These are phyloP conservation scores for Danio rerio DNA, from an alignment of 2,113 vertebrate genomes.

Conservation along the genomic window GRCz12tu NC_133182.1:14473501-14474000, in stretches of 20 bases:
- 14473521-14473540: constrained; percentile 5
- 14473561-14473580: constrained; percentile 15
- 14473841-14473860: not conserved
- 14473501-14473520: not conserved
- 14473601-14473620: constrained; percentile 23
- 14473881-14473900: not conserved
- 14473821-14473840: constrained; percentile 23
- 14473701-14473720: constrained; percentile 51
- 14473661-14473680: constrained; percentile 58
- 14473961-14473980: no score
- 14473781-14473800: constrained; percentile 56
- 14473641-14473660: constrained; percentile 25
- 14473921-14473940: not conserved
- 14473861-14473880: no score
- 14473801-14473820: constrained; percentile 34
- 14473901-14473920: not conserved
- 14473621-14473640: constrained; percentile 35
- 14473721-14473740: constrained; percentile 53
- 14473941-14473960: not conserved
- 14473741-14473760: constrained; percentile 26
- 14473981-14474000: not conserved
- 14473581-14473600: constrained; percentile 42
- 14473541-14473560: constrained; percentile 11
- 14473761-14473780: constrained; percentile 56
- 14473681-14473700: constrained; percentile 43